These are phyloP conservation scores for Botia almorhae DNA, from an alignment of 2,797 vertebrate species.

Conservation along the genomic window DNA sequence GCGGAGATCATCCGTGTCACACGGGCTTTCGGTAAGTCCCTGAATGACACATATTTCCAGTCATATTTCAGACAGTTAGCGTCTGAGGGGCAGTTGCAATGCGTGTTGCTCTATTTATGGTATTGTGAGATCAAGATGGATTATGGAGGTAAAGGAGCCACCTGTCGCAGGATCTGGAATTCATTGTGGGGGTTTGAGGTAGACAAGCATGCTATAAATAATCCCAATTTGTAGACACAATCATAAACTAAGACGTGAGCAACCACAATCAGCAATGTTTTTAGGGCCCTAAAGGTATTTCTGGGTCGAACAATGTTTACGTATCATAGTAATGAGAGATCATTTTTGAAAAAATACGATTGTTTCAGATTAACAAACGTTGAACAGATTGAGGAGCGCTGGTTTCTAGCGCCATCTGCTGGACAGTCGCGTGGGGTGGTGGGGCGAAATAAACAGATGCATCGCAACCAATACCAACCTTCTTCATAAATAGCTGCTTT, in stretches of 20 bases:
- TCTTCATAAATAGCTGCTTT: neutral
- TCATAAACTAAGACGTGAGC: neutral
- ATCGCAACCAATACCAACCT: neutral
- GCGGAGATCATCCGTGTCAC: constrained; percentile 61
- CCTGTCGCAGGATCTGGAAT: constrained; percentile 10
- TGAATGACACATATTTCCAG: constrained; percentile 20
- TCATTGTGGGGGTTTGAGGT: constrained; percentile 19
- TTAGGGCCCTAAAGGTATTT: neutral
- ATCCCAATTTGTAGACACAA: constrained; percentile 33
- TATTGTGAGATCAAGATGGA: constrained; percentile 16
- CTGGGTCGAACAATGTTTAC: neutral
- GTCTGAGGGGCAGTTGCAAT: neutral
- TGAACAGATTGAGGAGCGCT: neutral
- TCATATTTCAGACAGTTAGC: constrained; percentile 14
- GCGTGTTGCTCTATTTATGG: constrained; percentile 16
- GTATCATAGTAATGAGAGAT: neutral
- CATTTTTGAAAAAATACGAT: neutral
- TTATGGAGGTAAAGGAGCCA: constrained; percentile 16
- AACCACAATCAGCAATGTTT: neutral
- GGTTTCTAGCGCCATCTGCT: constrained; percentile 43
- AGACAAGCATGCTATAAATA: constrained; percentile 31
- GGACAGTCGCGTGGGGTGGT: neutral
- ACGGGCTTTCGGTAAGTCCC: constrained; percentile 47
- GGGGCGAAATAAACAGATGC: neutral
- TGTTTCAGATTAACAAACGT: neutral